phyloP scores from a whole-genome alignment of 2,888 invertebrate genomes.

The Neocrepidodera transversa region DNA sequence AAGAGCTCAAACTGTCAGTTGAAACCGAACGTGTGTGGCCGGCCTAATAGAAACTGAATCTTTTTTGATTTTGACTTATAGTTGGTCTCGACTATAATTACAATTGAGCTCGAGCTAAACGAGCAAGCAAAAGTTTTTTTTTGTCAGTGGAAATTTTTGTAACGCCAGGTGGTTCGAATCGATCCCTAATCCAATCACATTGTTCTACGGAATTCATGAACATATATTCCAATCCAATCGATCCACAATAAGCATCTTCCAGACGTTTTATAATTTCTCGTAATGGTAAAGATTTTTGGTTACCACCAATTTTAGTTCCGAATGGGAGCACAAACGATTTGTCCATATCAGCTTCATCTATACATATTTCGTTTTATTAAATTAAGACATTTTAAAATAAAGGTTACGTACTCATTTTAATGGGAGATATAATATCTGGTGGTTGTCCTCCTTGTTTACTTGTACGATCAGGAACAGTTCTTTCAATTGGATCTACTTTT shows the following conservation, averaged over 20 bases:
- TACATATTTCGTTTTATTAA: too few species aligned
- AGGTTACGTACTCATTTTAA: conserved; percentile 53
- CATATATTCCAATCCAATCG: conserved; percentile 99
- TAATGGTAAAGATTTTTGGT: conserved; percentile 86
- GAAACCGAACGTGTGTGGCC: too few species aligned
- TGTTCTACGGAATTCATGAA: conserved; percentile 98
- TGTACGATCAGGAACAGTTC: conserved; percentile 61
- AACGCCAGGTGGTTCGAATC: conserved; percentile 91
- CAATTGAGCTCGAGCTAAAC: conserved; percentile 81
- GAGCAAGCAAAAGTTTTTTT: conserved; percentile 90
- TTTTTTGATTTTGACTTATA: too few species aligned
- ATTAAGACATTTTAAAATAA: background rate
- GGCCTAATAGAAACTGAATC: too few species aligned
- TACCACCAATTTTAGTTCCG: conserved; percentile 95
- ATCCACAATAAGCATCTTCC: conserved; percentile 93
- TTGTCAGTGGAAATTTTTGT: conserved; percentile 86
- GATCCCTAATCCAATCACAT: conserved; percentile 97
- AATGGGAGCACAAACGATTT: conserved; percentile 93
- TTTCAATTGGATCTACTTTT: conserved; percentile 90
- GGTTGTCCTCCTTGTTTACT: conserved; percentile 54
- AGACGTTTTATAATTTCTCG: conserved; percentile 91
- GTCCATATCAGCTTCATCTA: conserved; percentile 88
- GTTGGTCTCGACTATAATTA: conserved; percentile 9
- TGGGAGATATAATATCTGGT: conserved; percentile 19
- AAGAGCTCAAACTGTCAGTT: too few species aligned